phyloP scores from a whole-genome alignment of 2,113 vertebrate genomes.

The Pontoporia blainvillei region DNA sequence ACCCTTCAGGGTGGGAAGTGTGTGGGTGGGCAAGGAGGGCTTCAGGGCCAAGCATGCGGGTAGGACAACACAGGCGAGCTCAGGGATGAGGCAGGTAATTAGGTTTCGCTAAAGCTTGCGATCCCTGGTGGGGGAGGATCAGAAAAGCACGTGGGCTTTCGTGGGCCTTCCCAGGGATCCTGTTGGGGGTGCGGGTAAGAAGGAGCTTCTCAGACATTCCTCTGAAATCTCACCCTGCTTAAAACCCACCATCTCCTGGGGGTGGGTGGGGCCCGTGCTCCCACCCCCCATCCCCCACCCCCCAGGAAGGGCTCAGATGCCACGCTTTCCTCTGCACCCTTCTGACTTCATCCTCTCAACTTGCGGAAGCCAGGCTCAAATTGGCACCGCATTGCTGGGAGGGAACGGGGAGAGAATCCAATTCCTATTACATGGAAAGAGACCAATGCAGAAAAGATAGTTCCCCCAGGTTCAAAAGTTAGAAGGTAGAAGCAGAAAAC shows the following conservation, averaged over 20 bases:
- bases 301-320: background rate
- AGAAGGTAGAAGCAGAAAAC: background rate
- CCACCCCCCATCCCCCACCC: fast-evolving
- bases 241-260: background rate
- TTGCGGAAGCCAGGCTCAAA: background rate
- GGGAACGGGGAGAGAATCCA: background rate
- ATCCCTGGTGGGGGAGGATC: too few relatives aligned
- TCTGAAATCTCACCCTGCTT: background rate
- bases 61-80: background rate
- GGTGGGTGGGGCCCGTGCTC: too few relatives aligned
- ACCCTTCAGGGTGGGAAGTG: background rate
- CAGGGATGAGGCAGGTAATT: background rate
- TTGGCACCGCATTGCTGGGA: fast-evolving
- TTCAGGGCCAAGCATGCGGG: background rate
- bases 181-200: background rate
- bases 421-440: background rate
- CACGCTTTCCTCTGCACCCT: background rate
- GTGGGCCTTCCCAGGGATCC: background rate
- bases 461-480: background rate
- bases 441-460: too few relatives aligned
- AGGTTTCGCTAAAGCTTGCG: background rate
- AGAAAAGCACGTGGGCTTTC: background rate
- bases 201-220: background rate
- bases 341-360: background rate
- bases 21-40: background rate